phyloP scores from a whole-genome alignment of 2,888 invertebrate species.

The Drosophila borborema region DNA sequence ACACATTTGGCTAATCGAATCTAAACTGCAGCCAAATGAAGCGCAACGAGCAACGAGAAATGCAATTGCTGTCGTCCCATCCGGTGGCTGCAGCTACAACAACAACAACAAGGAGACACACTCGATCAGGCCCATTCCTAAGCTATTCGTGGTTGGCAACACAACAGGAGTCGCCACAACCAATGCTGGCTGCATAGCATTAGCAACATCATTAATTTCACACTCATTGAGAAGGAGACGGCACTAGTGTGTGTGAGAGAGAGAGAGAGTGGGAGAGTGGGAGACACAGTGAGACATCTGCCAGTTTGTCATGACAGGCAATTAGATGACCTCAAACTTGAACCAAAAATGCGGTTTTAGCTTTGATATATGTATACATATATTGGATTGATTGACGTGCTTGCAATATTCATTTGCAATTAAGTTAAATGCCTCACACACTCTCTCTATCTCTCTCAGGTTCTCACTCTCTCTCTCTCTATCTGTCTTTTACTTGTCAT shows the following conservation, averaged over 20 bases:
- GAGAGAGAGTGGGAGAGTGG: background rate
- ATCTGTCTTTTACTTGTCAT: background rate
- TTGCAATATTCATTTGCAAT: background rate
- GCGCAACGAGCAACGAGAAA: conserved; percentile 44
- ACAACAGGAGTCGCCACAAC: background rate
- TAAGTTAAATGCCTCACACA: background rate
- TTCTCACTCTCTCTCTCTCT: too few relatives aligned
- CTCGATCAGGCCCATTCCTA: background rate
- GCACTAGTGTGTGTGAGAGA: background rate
- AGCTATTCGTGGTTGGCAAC: background rate
- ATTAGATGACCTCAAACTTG: conserved; percentile 1
- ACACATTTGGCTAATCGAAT: conserved; percentile 64
- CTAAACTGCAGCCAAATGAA: conserved; percentile 60
- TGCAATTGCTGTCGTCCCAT: conserved; percentile 39
- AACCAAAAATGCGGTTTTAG: background rate
- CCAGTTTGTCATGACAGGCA: background rate
- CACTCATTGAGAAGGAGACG: conserved; percentile 28
- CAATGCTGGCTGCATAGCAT: background rate
- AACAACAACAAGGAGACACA: background rate
- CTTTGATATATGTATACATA: background rate
- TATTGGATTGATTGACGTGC: background rate
- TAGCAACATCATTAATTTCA: conserved; percentile 21
- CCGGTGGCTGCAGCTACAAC: background rate
- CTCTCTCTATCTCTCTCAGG: too few relatives aligned
- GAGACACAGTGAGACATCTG: background rate